Conservation (phyloP, 2,888 invertebrate species). For the Ormyrus nitidulus region DNA sequence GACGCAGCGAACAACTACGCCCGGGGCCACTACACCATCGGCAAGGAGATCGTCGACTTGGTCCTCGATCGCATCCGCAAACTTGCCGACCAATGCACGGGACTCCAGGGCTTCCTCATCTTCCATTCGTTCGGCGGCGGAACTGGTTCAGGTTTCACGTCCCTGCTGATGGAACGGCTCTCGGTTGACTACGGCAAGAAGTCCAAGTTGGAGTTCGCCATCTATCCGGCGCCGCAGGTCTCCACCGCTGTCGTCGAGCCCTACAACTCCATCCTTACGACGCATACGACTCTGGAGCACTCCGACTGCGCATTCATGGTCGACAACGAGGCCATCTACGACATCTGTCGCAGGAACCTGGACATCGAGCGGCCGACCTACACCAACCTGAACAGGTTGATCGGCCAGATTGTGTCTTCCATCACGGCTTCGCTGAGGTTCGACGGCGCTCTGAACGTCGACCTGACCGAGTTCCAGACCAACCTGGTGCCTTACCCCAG, state of each 20-base stretch:
- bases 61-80: slow-evolving; percentile 92
- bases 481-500: slow-evolving; percentile 96
- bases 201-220: slow-evolving; percentile 96
- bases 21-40: slow-evolving; percentile 97
- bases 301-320: slow-evolving; percentile 98
- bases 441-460: slow-evolving; percentile 95
- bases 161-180: slow-evolving; percentile 96
- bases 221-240: slow-evolving; percentile 95
- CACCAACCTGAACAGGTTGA: slow-evolving; percentile 96
- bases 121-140: slow-evolving; percentile 97
- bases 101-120: slow-evolving; percentile 93
- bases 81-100: slow-evolving; percentile 93
- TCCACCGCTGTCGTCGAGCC: slow-evolving; percentile 95
- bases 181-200: slow-evolving; percentile 99
- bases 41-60: slow-evolving; percentile 94
- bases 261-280: slow-evolving; percentile 97
- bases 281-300: slow-evolving; percentile 96
- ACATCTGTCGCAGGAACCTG: slow-evolving; percentile 95
- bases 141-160: slow-evolving; percentile 97
- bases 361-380: slow-evolving; percentile 98
- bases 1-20: slow-evolving; percentile 99
- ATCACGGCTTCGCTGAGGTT: slow-evolving; percentile 95
- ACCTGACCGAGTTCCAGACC: slow-evolving; percentile 96
- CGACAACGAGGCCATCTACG: slow-evolving; percentile 92
- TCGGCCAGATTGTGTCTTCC: slow-evolving; percentile 95